These are phyloP conservation scores for Heliconius cydno DNA, from an alignment of 2,888 invertebrate genomes.

Conservation along the genomic window DNA sequence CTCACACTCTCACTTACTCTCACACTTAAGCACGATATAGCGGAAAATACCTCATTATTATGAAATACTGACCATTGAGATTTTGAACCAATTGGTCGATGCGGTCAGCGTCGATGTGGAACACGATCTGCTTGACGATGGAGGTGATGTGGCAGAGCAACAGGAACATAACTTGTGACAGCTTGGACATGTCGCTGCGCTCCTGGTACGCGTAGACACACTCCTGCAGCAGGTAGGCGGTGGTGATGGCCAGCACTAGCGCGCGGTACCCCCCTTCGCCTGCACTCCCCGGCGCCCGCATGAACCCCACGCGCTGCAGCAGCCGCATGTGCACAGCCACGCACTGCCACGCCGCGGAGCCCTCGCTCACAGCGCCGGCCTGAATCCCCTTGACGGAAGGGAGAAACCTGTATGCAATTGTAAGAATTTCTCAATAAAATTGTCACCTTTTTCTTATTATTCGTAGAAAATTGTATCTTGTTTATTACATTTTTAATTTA, in stretches of 20 bases:
- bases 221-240: constrained; percentile 61
- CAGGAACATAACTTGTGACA: constrained; percentile 75
- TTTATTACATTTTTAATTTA: constrained; percentile 12
- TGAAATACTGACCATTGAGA: constrained; percentile 50
- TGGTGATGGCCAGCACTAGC: constrained; percentile 55
- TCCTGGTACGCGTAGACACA: constrained; percentile 63
- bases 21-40: too few species aligned
- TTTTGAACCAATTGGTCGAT: constrained; percentile 53
- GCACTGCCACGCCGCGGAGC: constrained; percentile 31
- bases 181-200: constrained; percentile 65
- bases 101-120: constrained; percentile 56
- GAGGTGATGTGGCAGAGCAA: constrained; percentile 76
- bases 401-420: background rate
- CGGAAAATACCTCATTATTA: too few species aligned
- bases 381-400: background rate
- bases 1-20: too few species aligned
- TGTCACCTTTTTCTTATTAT: background rate
- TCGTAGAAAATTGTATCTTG: background rate
- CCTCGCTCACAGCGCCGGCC: background rate
- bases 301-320: constrained; percentile 41
- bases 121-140: constrained; percentile 69
- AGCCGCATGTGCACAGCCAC: constrained; percentile 39
- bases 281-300: constrained; percentile 45
- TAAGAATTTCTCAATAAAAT: background rate
- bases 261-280: constrained; percentile 52